These are phyloP conservation scores for Lophius americanus DNA, from an alignment of 2,797 vertebrate genomes.

Conservation along the genomic window DNA sequence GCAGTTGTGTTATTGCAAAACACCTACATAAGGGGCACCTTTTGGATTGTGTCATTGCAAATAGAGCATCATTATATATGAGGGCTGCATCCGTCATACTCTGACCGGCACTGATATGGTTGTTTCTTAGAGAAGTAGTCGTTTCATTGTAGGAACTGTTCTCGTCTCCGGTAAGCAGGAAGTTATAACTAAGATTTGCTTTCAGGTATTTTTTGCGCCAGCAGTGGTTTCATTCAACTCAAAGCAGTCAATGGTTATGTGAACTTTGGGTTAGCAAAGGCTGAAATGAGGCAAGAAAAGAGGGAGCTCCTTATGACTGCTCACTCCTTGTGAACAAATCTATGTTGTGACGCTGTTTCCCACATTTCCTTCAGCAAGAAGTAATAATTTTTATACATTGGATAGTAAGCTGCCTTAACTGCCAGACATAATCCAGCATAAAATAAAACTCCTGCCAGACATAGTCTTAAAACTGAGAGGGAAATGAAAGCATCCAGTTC, in stretches of 20 bases:
- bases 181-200: constrained; percentile 12
- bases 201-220: too few species aligned
- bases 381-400: constrained; percentile 15
- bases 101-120: not conserved
- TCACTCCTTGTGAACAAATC: constrained; percentile 32
- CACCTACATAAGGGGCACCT: not conserved
- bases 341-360: constrained; percentile 24
- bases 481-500: constrained; percentile 33
- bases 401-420: constrained; percentile 15
- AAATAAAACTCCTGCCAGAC: constrained; percentile 18
- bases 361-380: constrained; percentile 8
- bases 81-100: not conserved
- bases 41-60: not conserved
- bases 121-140: not conserved
- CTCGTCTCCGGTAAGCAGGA: not conserved
- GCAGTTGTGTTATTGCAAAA: too few species aligned
- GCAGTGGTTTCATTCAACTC: not conserved
- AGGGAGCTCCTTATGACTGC: not conserved
- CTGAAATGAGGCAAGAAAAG: constrained; percentile 17
- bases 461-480: constrained; percentile 16
- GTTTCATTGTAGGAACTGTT: not conserved
- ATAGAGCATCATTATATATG: not conserved
- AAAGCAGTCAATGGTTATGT: not conserved
- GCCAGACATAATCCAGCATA: constrained; percentile 26
- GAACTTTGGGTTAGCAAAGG: not conserved